Evolutionary conservation across 1,140 invertebrate genomes (phyloP), one percentile per base, ranked within the genome.

Genomic region (Drosophila triauraria): DNA sequence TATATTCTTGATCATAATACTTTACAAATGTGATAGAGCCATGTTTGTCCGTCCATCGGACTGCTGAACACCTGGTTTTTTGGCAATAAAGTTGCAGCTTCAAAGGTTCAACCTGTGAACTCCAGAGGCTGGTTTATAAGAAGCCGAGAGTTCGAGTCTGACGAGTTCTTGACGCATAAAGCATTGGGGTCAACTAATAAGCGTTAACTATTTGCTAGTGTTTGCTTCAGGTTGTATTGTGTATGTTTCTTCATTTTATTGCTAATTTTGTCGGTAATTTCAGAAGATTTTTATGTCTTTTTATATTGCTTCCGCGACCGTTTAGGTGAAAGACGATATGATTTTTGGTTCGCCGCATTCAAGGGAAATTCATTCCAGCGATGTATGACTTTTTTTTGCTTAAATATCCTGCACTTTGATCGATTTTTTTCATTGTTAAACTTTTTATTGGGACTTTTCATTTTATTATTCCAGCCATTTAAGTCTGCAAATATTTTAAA

Each of bases 171-270:
- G 12, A 20, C 12, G 17, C 10, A 20, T 3, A 54, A 2, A 8
- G 4, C 13, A 9, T 10, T 10, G 20, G 20, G 35, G 35, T 56
- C 70, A 51, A 72, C 60, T 59, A 59, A 60, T 72, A 72, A 72
- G 23, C 30, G 23, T 40, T 32, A 72, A 51, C 44, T 38, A 12
- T 38, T 50, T 23, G 35, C 46, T 43, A 60, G 46, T 35, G 35
- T 43, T 9, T 20, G 38, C 27, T 9, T 38, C 30, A 30, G 7
- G 35, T 48, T 27, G 13, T 59, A 58, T 70, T 20, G 35, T 50
- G 42, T 44, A 30, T 38, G 38, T 59, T 12, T 27, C 17, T 70
- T 20, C n/a, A 30, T 38, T 51, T 72, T 72, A 68, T 54, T 17
- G 23, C 40, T 27, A 2, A 15, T 46, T 46, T 4, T 23, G 46